Conservation (phyloP, 1,140 invertebrate genomes). For the Drosophila miranda region DNA sequence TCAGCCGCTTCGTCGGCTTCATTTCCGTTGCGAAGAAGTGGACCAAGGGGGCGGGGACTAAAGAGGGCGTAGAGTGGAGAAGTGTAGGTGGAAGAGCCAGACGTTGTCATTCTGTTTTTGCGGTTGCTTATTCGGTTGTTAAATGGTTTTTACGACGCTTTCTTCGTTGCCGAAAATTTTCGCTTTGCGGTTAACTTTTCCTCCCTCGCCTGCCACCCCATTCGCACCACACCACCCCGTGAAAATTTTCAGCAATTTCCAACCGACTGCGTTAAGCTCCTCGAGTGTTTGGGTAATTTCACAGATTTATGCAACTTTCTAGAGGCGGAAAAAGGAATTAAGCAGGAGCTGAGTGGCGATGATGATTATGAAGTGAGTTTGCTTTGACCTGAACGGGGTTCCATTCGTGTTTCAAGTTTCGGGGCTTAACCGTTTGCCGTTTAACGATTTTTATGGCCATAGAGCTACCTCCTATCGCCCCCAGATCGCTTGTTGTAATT, state of each 20-base stretch:
- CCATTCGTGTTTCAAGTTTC: neutral
- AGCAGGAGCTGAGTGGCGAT: slow-evolving; percentile 3
- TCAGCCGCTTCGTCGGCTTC: slow-evolving; percentile 61
- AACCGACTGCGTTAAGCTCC: slow-evolving; percentile 35
- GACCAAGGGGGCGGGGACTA: neutral
- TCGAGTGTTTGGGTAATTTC: slow-evolving; percentile 56
- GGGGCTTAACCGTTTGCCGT: no score
- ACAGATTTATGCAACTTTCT: slow-evolving; percentile 62
- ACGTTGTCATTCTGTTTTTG: slow-evolving; percentile 62
- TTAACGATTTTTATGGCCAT: no score
- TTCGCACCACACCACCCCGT: slow-evolving; percentile 1
- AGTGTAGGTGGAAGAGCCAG: neutral
- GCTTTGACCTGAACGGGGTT: neutral
- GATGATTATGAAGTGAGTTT: no score
- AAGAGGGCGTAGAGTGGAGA: neutral
- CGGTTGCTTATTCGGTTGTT: slow-evolving; percentile 72
- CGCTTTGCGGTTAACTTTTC: slow-evolving; percentile 56
- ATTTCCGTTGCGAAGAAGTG: slow-evolving; percentile 51
- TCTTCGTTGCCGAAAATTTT: slow-evolving; percentile 36
- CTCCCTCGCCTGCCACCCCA: neutral
- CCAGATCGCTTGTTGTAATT: no score
- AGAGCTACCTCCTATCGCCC: no score
- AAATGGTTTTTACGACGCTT: slow-evolving; percentile 78
- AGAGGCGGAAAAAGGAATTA: slow-evolving; percentile 10
- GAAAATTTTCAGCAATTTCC: slow-evolving; percentile 25